Conservation (phyloP, 2,888 invertebrate species). For the Euplexia lucipara region DNA sequence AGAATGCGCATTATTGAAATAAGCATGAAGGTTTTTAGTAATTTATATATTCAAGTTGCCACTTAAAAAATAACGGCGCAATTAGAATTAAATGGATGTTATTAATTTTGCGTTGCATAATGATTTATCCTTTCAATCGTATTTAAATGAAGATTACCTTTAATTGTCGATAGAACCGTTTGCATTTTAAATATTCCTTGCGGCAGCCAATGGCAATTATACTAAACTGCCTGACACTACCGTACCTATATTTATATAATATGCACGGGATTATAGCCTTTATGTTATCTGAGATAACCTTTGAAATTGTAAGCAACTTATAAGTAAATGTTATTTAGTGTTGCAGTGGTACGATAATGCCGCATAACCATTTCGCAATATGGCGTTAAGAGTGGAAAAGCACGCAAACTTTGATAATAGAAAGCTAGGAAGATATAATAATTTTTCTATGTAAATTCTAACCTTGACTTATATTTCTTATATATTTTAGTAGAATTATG, state of each 20-base stretch:
- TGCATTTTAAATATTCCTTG: constrained; percentile 45
- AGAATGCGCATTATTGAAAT: constrained; percentile 8
- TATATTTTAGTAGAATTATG: constrained; percentile 12
- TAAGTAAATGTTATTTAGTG: constrained; percentile 40
- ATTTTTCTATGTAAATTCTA: constrained; percentile 15
- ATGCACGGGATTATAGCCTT: constrained; percentile 28
- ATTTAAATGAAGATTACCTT: constrained; percentile 44
- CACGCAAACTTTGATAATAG: constrained; percentile 41
- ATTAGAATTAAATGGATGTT: constrained; percentile 21
- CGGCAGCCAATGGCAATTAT: constrained; percentile 46
- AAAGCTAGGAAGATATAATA: constrained; percentile 18
- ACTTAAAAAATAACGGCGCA: constrained; percentile 14
- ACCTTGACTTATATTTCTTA: constrained; percentile 38
- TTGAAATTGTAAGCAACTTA: constrained; percentile 15
- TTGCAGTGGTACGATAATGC: constrained; percentile 48
- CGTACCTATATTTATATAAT: background rate
- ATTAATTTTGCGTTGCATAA: constrained; percentile 26
- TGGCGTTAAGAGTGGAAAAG: constrained; percentile 43
- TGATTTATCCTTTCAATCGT: constrained; percentile 30
- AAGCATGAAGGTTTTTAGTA: background rate
- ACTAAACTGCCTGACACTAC: constrained; percentile 9
- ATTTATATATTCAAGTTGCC: constrained; percentile 4
- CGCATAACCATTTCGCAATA: constrained; percentile 65
- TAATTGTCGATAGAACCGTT: constrained; percentile 43
- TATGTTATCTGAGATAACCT: constrained; percentile 11